phyloP scores from a whole-genome alignment of 2,113 vertebrate species.

The Formicarius rufipectus region DNA sequence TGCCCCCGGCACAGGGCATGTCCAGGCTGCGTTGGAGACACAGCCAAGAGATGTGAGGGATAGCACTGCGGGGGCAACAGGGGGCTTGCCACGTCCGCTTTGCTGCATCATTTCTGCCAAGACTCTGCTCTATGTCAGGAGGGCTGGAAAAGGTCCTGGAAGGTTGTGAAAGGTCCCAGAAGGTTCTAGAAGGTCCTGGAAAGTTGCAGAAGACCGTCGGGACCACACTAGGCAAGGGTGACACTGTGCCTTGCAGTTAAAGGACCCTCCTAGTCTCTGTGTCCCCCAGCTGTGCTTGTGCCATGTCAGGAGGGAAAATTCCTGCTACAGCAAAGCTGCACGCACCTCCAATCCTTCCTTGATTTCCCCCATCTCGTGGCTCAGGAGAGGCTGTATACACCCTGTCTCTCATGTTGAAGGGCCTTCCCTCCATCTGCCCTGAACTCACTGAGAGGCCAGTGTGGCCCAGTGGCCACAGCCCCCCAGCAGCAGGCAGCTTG shows the following conservation, averaged over 20 bases:
- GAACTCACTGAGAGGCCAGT: not conserved
- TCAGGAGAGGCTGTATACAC: rapidly evolving
- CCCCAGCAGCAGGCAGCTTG: not conserved
- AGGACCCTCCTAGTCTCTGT: not conserved
- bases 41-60: not conserved
- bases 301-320: rapidly evolving
- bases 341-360: rapidly evolving
- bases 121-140: rapidly evolving
- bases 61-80: rapidly evolving
- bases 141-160: not conserved
- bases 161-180: not conserved
- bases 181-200: not conserved
- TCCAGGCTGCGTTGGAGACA: not conserved
- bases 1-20: not conserved
- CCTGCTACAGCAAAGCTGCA: not conserved
- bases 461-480: rapidly evolving
- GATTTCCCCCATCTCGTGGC: not conserved
- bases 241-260: rapidly evolving
- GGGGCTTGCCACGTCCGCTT: rapidly evolving
- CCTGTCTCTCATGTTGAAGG: rapidly evolving
- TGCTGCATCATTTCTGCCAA: rapidly evolving
- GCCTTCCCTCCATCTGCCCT: not conserved
- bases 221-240: not conserved
- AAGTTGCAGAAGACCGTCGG: rapidly evolving
- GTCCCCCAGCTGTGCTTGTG: rapidly evolving